Evolutionary conservation across 2,888 invertebrate genomes (phyloP).

Genomic region (Pharmacophagus antenor): DNA sequence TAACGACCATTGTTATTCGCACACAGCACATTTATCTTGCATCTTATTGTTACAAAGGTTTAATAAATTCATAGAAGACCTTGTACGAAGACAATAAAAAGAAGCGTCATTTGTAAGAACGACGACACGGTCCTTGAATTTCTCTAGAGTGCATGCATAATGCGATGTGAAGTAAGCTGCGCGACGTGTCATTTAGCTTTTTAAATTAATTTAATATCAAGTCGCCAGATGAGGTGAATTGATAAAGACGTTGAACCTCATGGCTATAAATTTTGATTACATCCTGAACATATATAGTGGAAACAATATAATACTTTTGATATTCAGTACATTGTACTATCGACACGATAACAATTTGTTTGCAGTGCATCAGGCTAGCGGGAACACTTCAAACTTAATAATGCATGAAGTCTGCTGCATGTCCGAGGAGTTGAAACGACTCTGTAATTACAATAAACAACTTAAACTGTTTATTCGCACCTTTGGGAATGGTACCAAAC

Average conservation of each 20-base stretch:
- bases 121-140: constrained; percentile 44
- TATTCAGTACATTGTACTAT: background rate
- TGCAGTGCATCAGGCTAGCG: constrained; percentile 51
- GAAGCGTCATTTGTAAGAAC: constrained; percentile 43
- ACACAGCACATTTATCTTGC: constrained; percentile 6
- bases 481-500: constrained; percentile 65
- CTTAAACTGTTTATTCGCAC: constrained; percentile 63
- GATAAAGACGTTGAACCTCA: constrained; percentile 11
- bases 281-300: background rate
- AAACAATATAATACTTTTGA: background rate
- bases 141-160: constrained; percentile 52
- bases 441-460: constrained; percentile 59
- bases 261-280: constrained; percentile 16
- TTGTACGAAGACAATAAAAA: constrained; percentile 37
- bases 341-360: constrained; percentile 62
- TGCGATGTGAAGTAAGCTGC: constrained; percentile 42
- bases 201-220: constrained; percentile 48
- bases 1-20: constrained; percentile 19
- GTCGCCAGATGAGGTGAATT: constrained; percentile 30
- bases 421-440: constrained; percentile 49
- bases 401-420: constrained; percentile 58
- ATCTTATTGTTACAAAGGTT: constrained; percentile 4
- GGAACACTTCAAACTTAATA: constrained; percentile 59
- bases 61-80: constrained; percentile 30
- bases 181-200: constrained; percentile 49